Percentiles rank a stretch among this genome's conserved stretches.
Evolutionary conservation across 2,888 invertebrate genomes (phyloP).

Genomic region (Platerodrilus igneus): DNA sequence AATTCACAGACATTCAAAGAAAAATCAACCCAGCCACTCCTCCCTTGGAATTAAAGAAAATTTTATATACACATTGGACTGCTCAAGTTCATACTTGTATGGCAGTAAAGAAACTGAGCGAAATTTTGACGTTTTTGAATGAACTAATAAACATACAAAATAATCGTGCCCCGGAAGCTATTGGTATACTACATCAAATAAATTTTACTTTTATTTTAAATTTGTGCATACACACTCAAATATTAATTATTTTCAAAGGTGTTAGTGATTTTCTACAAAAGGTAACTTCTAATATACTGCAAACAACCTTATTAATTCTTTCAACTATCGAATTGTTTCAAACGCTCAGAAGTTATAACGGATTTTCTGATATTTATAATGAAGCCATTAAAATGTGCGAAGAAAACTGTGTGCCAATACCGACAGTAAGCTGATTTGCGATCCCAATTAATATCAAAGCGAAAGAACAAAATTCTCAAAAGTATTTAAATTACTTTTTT

Average conservation of each 20-base stretch:
- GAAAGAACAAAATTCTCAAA: no score
- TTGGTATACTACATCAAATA: conserved; percentile 12
- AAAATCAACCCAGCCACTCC: conserved; percentile 6
- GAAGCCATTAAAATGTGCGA: no score
- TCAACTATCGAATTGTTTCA: conserved; percentile 1
- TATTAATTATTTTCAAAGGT: conserved; percentile 11
- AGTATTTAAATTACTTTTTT: no score
- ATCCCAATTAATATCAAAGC: no score
- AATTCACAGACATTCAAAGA: conserved; percentile 15
- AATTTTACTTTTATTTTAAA: conserved; percentile 15
- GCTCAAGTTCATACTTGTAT: conserved; percentile 13
- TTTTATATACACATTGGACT: conserved; percentile 12
- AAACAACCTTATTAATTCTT: not conserved
- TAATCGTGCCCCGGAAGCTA: conserved; percentile 11
- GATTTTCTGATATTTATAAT: no score
- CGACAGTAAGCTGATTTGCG: no score
- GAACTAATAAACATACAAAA: conserved; percentile 4
- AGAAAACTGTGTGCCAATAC: no score
- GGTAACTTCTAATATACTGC: conserved; percentile 7
- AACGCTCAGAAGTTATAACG: not conserved
- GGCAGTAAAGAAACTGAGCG: conserved; percentile 13
- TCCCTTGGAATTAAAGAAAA: conserved; percentile 13
- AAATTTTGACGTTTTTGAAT: conserved; percentile 12
- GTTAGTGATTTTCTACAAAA: conserved; percentile 15
- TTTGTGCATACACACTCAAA: conserved; percentile 9